Conservation (phyloP, 2,888 invertebrate species). For the Ethmia dodecea region DNA sequence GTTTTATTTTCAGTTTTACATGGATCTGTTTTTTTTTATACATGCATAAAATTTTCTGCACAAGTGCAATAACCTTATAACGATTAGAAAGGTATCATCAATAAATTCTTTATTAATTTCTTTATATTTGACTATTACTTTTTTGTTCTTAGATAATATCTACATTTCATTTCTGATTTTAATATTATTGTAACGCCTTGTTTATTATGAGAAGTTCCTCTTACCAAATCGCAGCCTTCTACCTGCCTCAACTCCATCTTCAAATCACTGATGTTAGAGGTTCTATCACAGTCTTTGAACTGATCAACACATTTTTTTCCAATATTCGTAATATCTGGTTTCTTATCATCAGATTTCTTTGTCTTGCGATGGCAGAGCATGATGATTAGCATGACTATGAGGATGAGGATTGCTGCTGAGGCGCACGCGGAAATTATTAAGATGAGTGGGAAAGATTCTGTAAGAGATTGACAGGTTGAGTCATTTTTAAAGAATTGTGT, state of each 20-base stretch:
- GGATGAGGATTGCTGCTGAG: conserved; percentile 86
- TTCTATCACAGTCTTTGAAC: conserved; percentile 88
- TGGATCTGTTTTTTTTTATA: too few relatives aligned
- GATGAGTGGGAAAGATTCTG: conserved; percentile 86
- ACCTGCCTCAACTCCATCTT: conserved; percentile 92
- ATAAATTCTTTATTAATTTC: too few relatives aligned
- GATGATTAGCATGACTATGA: conserved; percentile 87
- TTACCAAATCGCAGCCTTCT: conserved; percentile 86
- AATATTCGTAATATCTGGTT: conserved; percentile 71
- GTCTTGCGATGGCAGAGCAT: conserved; percentile 82
- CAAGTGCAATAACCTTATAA: too few relatives aligned
- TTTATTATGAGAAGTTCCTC: too few relatives aligned
- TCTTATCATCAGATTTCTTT: conserved; percentile 73
- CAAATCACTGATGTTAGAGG: conserved; percentile 93
- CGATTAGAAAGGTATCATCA: too few relatives aligned
- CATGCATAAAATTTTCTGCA: too few relatives aligned
- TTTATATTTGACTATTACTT: too few relatives aligned
- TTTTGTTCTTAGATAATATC: too few relatives aligned
- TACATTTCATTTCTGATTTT: too few relatives aligned
- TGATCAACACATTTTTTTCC: conserved; percentile 50
- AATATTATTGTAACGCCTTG: too few relatives aligned
- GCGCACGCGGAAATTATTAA: conserved; percentile 87
- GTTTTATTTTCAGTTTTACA: too few relatives aligned
- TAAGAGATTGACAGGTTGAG: conserved; percentile 36
- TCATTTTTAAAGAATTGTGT: too few relatives aligned